Percentiles rank a stretch among this genome's conserved stretches.
phyloP scores from a whole-genome alignment of 2,797 vertebrate genomes.

The Muscicapa comitata region DNA sequence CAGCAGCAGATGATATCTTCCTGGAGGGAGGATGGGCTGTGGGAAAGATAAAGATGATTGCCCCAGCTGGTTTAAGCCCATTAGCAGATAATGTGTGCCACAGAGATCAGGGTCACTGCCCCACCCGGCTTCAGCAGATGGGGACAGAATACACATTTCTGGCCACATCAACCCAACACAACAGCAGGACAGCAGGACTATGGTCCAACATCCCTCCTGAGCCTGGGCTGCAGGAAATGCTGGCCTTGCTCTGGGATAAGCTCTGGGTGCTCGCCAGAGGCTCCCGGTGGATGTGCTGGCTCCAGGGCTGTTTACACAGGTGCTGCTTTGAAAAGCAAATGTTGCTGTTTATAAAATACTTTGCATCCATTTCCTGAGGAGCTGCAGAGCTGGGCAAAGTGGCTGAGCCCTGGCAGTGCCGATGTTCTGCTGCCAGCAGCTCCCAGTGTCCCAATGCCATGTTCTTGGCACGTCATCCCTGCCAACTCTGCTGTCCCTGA shows the following conservation, averaged over 20 bases:
- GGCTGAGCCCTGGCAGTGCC: neutral
- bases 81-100: too few species aligned
- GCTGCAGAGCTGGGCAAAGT: neutral
- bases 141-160: too few species aligned
- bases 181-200: neutral
- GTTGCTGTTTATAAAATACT: neutral
- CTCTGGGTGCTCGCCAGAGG: neutral
- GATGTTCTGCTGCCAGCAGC: neutral
- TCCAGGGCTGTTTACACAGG: neutral
- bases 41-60: too few species aligned
- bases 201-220: too few species aligned
- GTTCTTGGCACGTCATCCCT: neutral
- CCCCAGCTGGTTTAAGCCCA: too few species aligned
- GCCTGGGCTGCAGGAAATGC: neutral
- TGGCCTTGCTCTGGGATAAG: neutral
- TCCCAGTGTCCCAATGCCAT: rapidly evolving
- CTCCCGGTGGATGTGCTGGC: neutral
- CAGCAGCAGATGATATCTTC: too few species aligned
- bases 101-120: too few species aligned
- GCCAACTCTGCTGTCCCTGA: neutral
- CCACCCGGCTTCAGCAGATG: too few species aligned
- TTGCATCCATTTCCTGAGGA: neutral
- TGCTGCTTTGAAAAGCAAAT: neutral
- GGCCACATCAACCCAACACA: too few species aligned
- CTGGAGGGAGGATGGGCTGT: too few species aligned